Evolutionary conservation across 2,797 vertebrate genomes (phyloP).

Genomic region (Pelobates cultripes): DNA sequence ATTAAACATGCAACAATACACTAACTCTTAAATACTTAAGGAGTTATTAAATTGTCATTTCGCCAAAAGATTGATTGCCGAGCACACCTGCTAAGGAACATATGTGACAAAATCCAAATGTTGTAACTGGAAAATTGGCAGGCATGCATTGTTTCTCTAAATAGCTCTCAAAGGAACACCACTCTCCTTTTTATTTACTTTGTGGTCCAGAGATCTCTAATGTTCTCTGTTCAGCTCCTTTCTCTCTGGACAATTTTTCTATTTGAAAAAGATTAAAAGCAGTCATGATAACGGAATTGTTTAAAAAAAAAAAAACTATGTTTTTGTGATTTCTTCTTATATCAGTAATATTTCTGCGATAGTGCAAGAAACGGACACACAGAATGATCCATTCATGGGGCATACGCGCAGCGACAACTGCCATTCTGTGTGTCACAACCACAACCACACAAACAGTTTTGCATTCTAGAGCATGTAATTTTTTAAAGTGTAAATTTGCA

Average conservation of each 20-base stretch:
- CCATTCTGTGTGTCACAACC: too few relatives aligned
- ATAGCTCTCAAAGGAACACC: constrained; percentile 21
- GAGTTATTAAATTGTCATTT: background rate
- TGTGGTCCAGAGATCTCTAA: background rate
- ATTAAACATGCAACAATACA: background rate
- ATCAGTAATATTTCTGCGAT: too few relatives aligned
- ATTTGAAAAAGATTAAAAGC: background rate
- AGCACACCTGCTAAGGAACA: constrained; percentile 56
- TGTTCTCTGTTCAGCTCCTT: background rate
- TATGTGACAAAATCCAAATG: constrained; percentile 54
- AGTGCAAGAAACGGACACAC: too few relatives aligned
- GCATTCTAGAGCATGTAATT: too few relatives aligned
- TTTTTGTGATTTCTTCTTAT: background rate
- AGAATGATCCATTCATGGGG: too few relatives aligned
- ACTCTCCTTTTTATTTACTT: constrained; percentile 16
- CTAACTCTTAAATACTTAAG: background rate
- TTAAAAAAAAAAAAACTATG: background rate
- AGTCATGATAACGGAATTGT: background rate
- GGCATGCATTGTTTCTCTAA: constrained; percentile 54
- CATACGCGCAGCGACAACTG: too few relatives aligned
- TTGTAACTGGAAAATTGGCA: constrained; percentile 53
- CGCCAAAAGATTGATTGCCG: constrained; percentile 34
- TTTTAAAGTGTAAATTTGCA: too few relatives aligned
- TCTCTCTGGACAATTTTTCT: background rate
- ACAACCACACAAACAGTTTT: too few relatives aligned